Base-by-base conservation (phyloP, 2,888 invertebrate genomes). In the Thymelicus acteon region DNA sequence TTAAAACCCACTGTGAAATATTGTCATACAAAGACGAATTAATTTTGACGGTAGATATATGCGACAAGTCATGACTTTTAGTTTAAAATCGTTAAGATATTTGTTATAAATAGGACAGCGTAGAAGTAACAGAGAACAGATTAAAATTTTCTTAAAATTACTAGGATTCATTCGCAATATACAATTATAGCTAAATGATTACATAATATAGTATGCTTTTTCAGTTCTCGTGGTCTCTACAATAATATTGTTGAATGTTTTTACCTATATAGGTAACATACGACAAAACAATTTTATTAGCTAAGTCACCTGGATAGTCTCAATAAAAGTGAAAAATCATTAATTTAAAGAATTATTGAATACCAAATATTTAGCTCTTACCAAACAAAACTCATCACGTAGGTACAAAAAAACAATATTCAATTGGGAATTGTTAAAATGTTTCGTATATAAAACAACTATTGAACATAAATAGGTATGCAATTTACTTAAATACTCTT, bases 81-180 rank as follows among this genome's bases (percentile, higher is more conserved):
- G 12, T 12, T 44, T 44, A 3, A 44, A 44, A 44, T 44, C 44
- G 44, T 44, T 44, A 12, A 52, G 4, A 8, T 8, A 52, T n/a
- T 49, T 52, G 3, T 31, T 52, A 52, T 54, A 10, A 7, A 19
- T 19, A 12, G 24, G 54, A 54, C 12, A 54, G 24, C 24, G 54
- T 8, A 54, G 4, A 54, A 15, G 0, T 60, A 40, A 39, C 13
- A n/a, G 6, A 60, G 37, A n/a, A 73, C 73, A 82, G 83, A 81
- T 54, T 81, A 85, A 85, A 76, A 85, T 83, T 81, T 85, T 80
- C 88, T 88, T 90, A 90, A 77, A 78, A 81, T 83, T 91, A 92
- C 83, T 92, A 92, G 92, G 91, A 92, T 90, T 84, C 90, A 84
- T 88, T 91, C 86, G 86, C 84, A 86, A 89, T 88, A 82, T 88